Base-by-base conservation (phyloP, 1,140 invertebrate genomes). In the Caenorhabditis brenneri region DNA sequence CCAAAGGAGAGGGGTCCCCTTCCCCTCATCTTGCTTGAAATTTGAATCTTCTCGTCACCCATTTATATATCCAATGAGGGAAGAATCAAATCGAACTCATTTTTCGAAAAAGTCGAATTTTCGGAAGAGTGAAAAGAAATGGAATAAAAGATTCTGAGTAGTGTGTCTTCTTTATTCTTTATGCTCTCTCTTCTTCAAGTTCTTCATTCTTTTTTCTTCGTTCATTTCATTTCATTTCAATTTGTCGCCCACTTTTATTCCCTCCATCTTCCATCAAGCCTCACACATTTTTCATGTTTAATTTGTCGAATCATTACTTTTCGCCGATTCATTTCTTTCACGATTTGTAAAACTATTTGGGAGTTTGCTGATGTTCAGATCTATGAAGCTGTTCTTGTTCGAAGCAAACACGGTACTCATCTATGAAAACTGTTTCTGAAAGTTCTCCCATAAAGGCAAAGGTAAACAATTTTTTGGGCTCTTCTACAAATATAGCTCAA, bases 171-270 rank as follows among this genome's bases (percentile, higher is more conserved):
- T 58, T 12, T 46, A 46, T 74, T n/a, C 65, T 42, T 65, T 22
- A 65, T 27, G 58, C 24, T 55, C 22, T 29, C 15, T 27, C 53
- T 55, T 51, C n/a, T 36, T 58, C 53, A 58, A 51, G 48, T 51
- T 58, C 58, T 24, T 36, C 19, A 4, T 65, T 74, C 42, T n/a
- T 42, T 74, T 31, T 12, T 19, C 36, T 74, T 74, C 65, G 65
- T 74, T 74, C 65, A 74, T 74, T 74, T 74, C 53, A 58, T 58
- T 58, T 58, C 65, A 74, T 74, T 74, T 74, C 65, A 74, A 74
- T 74, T 74, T 74, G 65, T 74, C 65, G 65, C 22, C 65, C 65
- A 74, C 65, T 74, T 74, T 39, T 65, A 33, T 65, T 33, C 58
- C 22, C 31, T 15, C 22, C 31, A 58, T 31, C 55, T 15, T 42